A percentile compares a stretch with the other conserved stretches of the same genome.
Evolutionary conservation across 2,113 vertebrate genomes (phyloP).

Genomic region (Cichladusa arquata): DNA sequence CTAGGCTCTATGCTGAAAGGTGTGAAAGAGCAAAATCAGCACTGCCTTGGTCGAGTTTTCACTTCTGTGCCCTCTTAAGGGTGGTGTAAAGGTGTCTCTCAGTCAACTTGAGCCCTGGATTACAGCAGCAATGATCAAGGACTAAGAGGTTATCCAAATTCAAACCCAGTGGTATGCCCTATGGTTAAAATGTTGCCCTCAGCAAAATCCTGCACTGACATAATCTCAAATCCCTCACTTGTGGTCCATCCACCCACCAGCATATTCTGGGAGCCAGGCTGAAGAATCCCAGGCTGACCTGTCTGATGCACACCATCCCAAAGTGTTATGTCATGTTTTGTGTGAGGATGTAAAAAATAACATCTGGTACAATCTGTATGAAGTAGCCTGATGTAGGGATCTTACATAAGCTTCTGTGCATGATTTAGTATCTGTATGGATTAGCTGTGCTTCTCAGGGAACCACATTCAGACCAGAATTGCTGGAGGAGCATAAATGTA

Average conservation of each 20-base stretch:
- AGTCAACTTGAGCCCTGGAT: not conserved
- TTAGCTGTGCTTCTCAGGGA: not conserved
- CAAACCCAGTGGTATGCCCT: not conserved
- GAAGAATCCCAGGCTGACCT: not conserved
- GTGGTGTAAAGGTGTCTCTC: not conserved
- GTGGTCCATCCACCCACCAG: not conserved
- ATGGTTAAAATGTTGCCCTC: not conserved
- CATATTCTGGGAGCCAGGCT: not conserved
- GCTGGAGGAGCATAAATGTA: not conserved
- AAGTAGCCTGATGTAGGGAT: not conserved
- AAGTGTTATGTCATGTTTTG: not conserved
- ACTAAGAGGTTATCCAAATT: not conserved
- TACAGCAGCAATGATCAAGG: not conserved
- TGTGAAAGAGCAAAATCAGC: not conserved
- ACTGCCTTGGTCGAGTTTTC: not conserved
- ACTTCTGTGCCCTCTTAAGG: not conserved
- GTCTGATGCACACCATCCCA: not conserved
- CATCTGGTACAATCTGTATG: not conserved
- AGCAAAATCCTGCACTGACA: not conserved
- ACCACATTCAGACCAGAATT: not conserved
- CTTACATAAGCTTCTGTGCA: not conserved
- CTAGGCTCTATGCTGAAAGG: accelerated
- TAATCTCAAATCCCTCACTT: not conserved
- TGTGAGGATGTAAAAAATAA: not conserved
- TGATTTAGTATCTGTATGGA: not conserved